Base-by-base conservation (phyloP, 2,797 vertebrate species). In the Fistularia commersonii region DNA sequence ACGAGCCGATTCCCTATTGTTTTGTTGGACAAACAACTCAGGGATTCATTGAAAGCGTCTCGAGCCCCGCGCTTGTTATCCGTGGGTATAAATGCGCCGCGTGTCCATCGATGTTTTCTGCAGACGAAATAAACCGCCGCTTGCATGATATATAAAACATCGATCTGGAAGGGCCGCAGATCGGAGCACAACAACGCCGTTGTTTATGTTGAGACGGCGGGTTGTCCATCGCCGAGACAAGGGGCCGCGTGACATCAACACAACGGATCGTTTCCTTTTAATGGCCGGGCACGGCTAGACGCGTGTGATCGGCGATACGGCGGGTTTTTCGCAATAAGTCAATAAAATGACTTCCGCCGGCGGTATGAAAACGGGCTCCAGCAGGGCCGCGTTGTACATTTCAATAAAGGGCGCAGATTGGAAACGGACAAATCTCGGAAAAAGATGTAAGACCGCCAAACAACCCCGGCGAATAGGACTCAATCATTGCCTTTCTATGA, bases 191-290 rank as follows among this genome's bases (percentile, higher is more conserved):
- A 81, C 89, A 84, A 87, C 88, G 76, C 37, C 3, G 43, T 68
- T 84, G 78, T 86, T 87, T 86, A 86, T 77, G 72, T 61, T 72
- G 61, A 40, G 73, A 41, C 40, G 0, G 55, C 32, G 64, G 42
- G 68, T 23, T 70, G 68, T 81, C 87, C 77, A 75, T 66, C 74
- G 79, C 80, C 77, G 68, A 63, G 51, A 69, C 45, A 41, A n/a
- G 54, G 61, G 80, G 83, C 63, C 51, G 73, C 66, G 53, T 7
- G 56, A 50, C 61, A 66, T 58, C 72, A 79, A 67, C 74, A 40
- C 50, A 32, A 78, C 83, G 82, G 82, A 89, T 86, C 77, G 84
- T 71, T 61, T 48, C 12, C 41, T 54, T 72, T 77, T 74, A 79
- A 83, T 64, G 60, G 76, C 69, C 57, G 45, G 67, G 69, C 61